Evolutionary conservation across 2,888 invertebrate species (phyloP), one percentile per base, ranked within the genome.

Genomic region (Oasisia sp.): DNA sequence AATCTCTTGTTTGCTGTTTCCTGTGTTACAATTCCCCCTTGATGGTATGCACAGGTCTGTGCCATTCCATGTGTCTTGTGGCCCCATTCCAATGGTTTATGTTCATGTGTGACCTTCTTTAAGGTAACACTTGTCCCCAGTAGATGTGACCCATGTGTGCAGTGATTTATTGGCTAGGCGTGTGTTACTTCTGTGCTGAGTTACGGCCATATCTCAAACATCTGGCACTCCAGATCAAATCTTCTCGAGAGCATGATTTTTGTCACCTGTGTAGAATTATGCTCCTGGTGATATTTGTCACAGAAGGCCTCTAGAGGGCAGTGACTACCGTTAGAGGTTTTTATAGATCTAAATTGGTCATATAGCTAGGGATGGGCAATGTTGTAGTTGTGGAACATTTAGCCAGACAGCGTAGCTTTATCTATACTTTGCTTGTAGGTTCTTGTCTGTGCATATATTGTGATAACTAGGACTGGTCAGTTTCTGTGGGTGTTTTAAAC

Each of bases 91-190:
- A 74, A n/a, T 74, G 3, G 74, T 74, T 74, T 74, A 74, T 27
- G 74, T 74, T 74, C 74, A 74, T 50, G 50, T 50, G 50, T 50
- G 50, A 50, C 50, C 50, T 50, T 50, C 50, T 50, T 50, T 50
- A 50, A 50, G 50, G 50, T 50, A 50, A 50, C 50, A 74, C 27
- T 27, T 19, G 74, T 74, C 74, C 74, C 27, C 74, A 7, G 27
- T 74, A 74, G 74, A 74, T 74, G 74, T 74, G 74, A 74, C 74
- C 74, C 74, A 74, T 74, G 74, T 74, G 74, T 74, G 74, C 74
- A 74, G 74, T 74, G 74, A 74, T 74, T 74, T 74, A 74, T 74
- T 74, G 27, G 74, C 19, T 74, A n/a, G 74, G 74, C 74, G 3
- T 27, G 74, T 27, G 74, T 74, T 74, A 74, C 7, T 74, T 74